Conservation (phyloP, 1,140 invertebrate genomes). For the Drosophila grimshawi region DNA sequence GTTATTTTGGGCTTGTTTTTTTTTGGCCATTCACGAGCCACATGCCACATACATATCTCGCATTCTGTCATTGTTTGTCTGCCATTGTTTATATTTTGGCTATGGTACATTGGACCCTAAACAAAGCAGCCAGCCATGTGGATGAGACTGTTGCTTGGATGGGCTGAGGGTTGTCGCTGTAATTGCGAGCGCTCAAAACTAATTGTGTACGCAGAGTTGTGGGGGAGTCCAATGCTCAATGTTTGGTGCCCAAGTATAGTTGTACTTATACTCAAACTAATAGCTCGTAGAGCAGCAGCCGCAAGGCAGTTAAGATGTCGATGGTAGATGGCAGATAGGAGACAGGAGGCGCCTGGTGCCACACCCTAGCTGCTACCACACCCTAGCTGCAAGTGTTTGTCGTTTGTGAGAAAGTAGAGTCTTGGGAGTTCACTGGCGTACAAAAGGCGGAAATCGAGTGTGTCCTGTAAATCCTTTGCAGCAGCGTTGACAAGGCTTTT, state of each 20-base stretch:
- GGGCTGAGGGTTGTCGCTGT: slow-evolving; percentile 4
- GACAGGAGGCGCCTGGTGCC: background rate
- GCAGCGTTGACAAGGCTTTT: slow-evolving; percentile 29
- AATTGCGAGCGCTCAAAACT: slow-evolving; percentile 59
- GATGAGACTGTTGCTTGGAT: background rate
- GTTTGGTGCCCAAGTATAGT: background rate
- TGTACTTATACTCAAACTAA: slow-evolving; percentile 15
- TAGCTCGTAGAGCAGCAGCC: slow-evolving; percentile 3
- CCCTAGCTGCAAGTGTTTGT: slow-evolving; percentile 17
- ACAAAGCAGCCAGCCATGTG: slow-evolving; percentile 24
- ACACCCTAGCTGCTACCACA: background rate
- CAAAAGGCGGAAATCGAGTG: slow-evolving; percentile 38
- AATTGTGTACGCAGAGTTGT: slow-evolving; percentile 47
- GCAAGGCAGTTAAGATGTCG: slow-evolving; percentile 36
- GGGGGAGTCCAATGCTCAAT: slow-evolving; percentile 2
- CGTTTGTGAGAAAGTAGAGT: slow-evolving; percentile 50
- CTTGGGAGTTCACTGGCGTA: slow-evolving; percentile 46
- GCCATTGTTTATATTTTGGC: slow-evolving; percentile 29
- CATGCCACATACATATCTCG: background rate
- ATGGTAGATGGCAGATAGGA: slow-evolving; percentile 19
- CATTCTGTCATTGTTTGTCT: slow-evolving; percentile 31
- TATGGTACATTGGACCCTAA: slow-evolving; percentile 1
- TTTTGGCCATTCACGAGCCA: slow-evolving; percentile 23
- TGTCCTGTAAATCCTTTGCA: slow-evolving; percentile 9
- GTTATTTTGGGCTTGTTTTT: slow-evolving; percentile 34